Conservation (phyloP, 1,140 invertebrate genomes). For the Tribolium castaneum region DNA sequence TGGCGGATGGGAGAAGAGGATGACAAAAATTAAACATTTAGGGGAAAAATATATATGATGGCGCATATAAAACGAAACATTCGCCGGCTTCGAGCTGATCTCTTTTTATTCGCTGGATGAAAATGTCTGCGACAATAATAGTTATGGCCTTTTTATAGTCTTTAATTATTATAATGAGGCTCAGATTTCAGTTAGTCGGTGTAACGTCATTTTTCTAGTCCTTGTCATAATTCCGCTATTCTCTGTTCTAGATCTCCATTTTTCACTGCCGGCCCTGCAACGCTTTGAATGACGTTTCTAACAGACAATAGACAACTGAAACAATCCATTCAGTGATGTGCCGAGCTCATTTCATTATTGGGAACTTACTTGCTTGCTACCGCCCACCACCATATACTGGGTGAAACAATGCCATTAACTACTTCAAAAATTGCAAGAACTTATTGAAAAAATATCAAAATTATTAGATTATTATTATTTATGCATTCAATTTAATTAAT, state of each 20-base stretch:
- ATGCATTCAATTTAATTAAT: too few species aligned
- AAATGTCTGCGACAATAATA: neutral
- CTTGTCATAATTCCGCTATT: neutral
- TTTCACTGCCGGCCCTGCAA: neutral
- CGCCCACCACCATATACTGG: neutral
- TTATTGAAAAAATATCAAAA: too few species aligned
- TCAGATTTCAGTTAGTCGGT: neutral
- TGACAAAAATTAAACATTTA: neutral
- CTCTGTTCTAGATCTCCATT: neutral
- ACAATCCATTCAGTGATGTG: constrained; percentile 16
- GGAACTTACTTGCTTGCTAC: constrained; percentile 16
- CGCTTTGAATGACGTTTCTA: constrained; percentile 1
- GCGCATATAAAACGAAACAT: neutral
- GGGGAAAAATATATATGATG: neutral
- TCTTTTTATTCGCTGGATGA: neutral
- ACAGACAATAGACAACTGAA: constrained; percentile 12
- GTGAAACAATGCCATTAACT: too few species aligned
- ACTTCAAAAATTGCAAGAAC: too few species aligned
- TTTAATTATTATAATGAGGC: neutral
- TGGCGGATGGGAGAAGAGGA: neutral
- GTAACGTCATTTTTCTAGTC: neutral
- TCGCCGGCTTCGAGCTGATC: neutral
- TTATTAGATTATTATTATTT: too few species aligned
- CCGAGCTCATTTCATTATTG: constrained; percentile 29
- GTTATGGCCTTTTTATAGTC: neutral